A percentile compares a stretch with the other conserved stretches of the same genome.
Evolutionary conservation across 2,888 invertebrate species (phyloP).

Genomic region (Helobdella robusta): DNA sequence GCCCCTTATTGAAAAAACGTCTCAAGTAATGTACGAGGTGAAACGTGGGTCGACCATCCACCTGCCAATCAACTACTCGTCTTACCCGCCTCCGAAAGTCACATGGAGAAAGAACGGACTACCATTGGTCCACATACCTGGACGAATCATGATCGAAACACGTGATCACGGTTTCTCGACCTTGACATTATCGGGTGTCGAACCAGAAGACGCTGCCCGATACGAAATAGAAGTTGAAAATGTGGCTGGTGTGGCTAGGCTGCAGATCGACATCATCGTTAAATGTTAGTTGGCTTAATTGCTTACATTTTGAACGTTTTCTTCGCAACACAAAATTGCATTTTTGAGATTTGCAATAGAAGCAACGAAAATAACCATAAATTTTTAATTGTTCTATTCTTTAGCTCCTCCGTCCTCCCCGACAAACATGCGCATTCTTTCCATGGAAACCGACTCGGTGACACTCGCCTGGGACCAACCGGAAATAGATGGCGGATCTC

Average conservation of each 20-base stretch:
- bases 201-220: conserved; percentile 36
- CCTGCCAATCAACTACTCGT: conserved; percentile 40
- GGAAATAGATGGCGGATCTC: conserved; percentile 43
- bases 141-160: conserved; percentile 34
- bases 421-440: conserved; percentile 31
- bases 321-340: background rate
- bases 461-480: conserved; percentile 46
- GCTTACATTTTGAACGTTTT: background rate
- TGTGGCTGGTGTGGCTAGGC: conserved; percentile 33
- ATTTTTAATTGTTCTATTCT: no score
- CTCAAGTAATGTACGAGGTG: no score
- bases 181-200: conserved; percentile 33
- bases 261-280: conserved; percentile 35
- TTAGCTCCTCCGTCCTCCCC: conserved; percentile 34
- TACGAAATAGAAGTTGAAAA: conserved; percentile 38
- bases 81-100: conserved; percentile 48
- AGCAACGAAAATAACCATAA: no score
- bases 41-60: conserved; percentile 33
- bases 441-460: conserved; percentile 38
- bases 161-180: conserved; percentile 34
- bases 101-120: conserved; percentile 43
- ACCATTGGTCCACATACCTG: conserved; percentile 28
- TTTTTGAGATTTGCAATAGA: background rate
- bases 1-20: no score
- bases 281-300: conserved; percentile 31